Conservation (phyloP, 1,140 invertebrate genomes). For the Andricus grossulariae region DNA sequence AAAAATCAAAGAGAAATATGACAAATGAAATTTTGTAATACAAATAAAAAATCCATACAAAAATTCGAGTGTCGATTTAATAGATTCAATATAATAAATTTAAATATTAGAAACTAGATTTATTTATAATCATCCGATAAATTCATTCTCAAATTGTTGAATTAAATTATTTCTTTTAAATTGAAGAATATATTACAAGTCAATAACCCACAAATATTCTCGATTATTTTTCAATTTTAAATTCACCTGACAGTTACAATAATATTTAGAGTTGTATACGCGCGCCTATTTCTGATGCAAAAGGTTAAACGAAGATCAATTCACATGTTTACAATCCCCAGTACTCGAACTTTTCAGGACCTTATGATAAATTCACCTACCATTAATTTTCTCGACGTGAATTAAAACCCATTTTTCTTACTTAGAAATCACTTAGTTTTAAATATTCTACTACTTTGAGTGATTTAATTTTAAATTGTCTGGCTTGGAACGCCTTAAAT, state of each 20-base stretch:
- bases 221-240: neutral
- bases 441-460: too few relatives aligned
- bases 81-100: too few relatives aligned
- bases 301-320: constrained; percentile 26
- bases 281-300: neutral
- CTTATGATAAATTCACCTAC: neutral
- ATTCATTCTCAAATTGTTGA: neutral
- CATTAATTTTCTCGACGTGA: neutral
- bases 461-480: too few relatives aligned
- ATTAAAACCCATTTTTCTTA: neutral
- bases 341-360: neutral
- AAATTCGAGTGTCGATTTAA: neutral
- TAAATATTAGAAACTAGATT: too few relatives aligned
- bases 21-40: neutral
- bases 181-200: neutral
- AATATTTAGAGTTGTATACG: constrained; percentile 1
- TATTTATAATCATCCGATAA: neutral
- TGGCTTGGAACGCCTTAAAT: too few relatives aligned
- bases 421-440: too few relatives aligned
- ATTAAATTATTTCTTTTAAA: neutral
- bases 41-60: neutral
- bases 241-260: neutral
- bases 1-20: neutral
- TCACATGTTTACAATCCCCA: neutral
- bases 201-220: neutral